phyloP scores from a whole-genome alignment of 2,888 invertebrate species.

The Portevinia maculata region DNA sequence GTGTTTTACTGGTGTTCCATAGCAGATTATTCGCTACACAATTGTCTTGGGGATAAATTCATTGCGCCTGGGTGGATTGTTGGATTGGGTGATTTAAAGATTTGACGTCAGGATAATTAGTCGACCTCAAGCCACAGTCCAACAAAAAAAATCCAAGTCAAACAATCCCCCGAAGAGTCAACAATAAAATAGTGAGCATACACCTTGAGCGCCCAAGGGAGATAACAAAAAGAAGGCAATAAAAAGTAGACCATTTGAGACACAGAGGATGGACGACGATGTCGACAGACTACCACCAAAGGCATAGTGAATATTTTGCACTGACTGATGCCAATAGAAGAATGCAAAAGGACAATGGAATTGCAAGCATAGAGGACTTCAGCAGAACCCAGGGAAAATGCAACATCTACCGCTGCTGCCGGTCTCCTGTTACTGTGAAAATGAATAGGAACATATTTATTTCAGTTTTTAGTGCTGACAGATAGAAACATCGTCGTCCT shows the following conservation, averaged over 20 bases:
- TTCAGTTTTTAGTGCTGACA: constrained; percentile 62
- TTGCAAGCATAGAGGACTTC: constrained; percentile 47
- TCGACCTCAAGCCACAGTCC: constrained; percentile 56
- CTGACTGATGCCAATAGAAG: constrained; percentile 25
- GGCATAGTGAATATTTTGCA: constrained; percentile 26
- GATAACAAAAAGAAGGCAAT: constrained; percentile 12
- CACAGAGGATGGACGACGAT: constrained; percentile 4
- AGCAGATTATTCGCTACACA: constrained; percentile 35
- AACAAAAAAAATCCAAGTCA: constrained; percentile 40
- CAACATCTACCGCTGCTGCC: constrained; percentile 14
- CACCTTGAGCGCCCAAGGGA: constrained; percentile 42
- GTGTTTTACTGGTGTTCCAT: constrained; percentile 58
- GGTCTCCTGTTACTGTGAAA: constrained; percentile 36
- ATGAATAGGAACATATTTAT: constrained; percentile 56
- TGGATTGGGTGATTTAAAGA: constrained; percentile 69
- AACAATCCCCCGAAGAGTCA: constrained; percentile 60
- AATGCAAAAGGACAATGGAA: constrained; percentile 60
- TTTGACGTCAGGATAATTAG: constrained; percentile 72
- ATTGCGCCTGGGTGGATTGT: constrained; percentile 62
- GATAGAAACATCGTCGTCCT: constrained; percentile 8
- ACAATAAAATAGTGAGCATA: constrained; percentile 57
- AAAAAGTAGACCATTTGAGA: constrained; percentile 47
- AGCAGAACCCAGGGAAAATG: background rate
- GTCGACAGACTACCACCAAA: constrained; percentile 44
- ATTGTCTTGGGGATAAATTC: constrained; percentile 71